A percentile compares a stretch with the other conserved stretches of the same genome.
Evolutionary conservation across 2,113 vertebrate species (phyloP).

Genomic region (Nyctibius bracteatus): DNA sequence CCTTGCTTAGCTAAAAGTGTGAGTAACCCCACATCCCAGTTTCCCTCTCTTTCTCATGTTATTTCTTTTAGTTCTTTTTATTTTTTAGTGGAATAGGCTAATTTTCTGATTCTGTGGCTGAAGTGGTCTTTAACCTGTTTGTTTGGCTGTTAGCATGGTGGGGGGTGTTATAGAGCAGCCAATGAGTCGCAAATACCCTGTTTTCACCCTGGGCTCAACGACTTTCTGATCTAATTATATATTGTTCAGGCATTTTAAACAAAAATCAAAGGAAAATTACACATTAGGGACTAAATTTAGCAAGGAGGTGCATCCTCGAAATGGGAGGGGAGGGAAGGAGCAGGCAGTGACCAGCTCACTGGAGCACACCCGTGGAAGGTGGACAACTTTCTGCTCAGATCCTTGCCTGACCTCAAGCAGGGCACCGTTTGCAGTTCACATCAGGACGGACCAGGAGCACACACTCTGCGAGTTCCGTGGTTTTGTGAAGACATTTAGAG

Average conservation of each 20-base stretch:
- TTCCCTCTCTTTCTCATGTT: not conserved
- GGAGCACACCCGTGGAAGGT: fast-evolving
- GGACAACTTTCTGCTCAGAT: not conserved
- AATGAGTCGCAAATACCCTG: not conserved
- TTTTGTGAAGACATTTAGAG: not conserved
- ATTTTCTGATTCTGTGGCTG: not conserved
- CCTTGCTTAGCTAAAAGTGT: not conserved
- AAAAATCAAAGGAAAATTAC: not conserved
- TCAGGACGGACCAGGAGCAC: fast-evolving
- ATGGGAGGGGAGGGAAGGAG: not conserved
- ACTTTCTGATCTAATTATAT: not conserved
- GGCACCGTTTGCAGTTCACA: not conserved
- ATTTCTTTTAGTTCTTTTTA: not conserved
- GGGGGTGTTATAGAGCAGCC: fast-evolving
- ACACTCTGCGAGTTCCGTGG: fast-evolving
- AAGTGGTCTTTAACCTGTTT: not conserved
- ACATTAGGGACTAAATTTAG: not conserved
- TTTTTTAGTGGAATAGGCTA: not conserved
- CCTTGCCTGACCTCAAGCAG: not conserved
- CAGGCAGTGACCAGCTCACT: fast-evolving
- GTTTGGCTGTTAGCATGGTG: not conserved
- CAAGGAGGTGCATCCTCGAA: not conserved
- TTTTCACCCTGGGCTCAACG: not conserved
- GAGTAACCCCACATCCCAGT: fast-evolving
- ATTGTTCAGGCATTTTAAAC: not conserved